A percentile compares a stretch with the other conserved stretches of the same genome.
Conservation (phyloP, 1,140 invertebrate genomes). For the Littorina saxatilis region DNA sequence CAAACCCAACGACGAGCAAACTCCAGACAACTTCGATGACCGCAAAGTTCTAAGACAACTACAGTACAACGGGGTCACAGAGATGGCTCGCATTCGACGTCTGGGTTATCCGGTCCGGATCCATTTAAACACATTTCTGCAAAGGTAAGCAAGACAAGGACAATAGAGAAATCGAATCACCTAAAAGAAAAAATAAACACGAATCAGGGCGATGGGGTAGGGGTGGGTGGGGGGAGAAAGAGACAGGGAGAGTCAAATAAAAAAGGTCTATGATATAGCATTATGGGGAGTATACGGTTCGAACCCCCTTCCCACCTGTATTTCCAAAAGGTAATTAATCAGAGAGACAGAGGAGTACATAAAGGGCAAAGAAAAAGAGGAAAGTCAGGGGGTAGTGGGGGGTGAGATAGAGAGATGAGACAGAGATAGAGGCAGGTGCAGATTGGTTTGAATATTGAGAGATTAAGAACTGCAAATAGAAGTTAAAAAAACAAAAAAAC, state of each 20-base stretch:
- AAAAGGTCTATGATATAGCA: too few relatives aligned
- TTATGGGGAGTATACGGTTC: too few relatives aligned
- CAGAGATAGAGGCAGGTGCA: conserved; percentile 11
- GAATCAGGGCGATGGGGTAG: neutral
- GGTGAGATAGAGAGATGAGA: neutral
- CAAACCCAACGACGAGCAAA: conserved; percentile 85
- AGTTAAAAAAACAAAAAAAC: neutral
- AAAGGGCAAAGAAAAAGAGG: neutral
- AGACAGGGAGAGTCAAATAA: neutral
- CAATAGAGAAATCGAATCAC: neutral
- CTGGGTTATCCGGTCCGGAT: conserved; percentile 61
- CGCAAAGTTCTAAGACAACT: conserved; percentile 86
- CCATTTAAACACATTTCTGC: conserved; percentile 55
- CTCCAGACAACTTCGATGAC: conserved; percentile 81
- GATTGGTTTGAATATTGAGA: conserved; percentile 1
- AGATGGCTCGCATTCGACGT: conserved; percentile 67
- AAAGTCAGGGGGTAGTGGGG: neutral
- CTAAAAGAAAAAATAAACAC: neutral
- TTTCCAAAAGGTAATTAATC: too few relatives aligned
- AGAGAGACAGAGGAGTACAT: neutral
- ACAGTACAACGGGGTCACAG: conserved; percentile 75
- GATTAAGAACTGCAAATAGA: conserved; percentile 7
- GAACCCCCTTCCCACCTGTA: too few relatives aligned
- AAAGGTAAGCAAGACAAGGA: conserved; percentile 47
- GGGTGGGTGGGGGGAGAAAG: neutral